Evolutionary conservation across 2,113 vertebrate genomes (phyloP), one percentile per base, ranked within the genome.

Genomic region (Neolamprologus falcicula): DNA sequence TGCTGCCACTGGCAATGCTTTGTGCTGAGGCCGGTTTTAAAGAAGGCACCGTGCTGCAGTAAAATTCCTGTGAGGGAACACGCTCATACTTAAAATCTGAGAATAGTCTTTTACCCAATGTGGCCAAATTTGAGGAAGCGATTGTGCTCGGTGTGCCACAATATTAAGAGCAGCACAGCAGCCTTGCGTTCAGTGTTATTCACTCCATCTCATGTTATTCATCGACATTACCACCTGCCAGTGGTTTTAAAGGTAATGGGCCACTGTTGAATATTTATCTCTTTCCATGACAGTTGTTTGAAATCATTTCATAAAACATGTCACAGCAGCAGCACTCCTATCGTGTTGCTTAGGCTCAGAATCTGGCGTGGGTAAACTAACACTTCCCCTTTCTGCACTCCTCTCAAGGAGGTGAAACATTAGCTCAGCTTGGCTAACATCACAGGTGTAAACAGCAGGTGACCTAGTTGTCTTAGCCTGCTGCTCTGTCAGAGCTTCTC

Each of bases 361-460:
- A 24, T 57, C 26, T n/a, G 11, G 6, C 78, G 13, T 16, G n/a
- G 45, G 81, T 73, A 8, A 86, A 71, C 19, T 33, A 54, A 52
- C 68, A 21, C 57, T 47, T 78, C 9, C 42, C 42, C 21, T 50
- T 45, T 28, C 28, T 6, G 55, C 1, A 6, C 45, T 76, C 31
- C 53, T 52, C 78, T 86, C 21, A 21, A 16, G 40, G 90, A 92
- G 87, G 93, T 96, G 90, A 95, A 95, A 89, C 83, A 91, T 94
- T 94, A 94, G 86, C 92, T 91, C 52, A 13, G 81, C 47, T 4
- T 45, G 50, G 31, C 7, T 7, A 57, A 80, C 61, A 89, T 81
- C 2, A 10, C 85, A 82, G 83, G 28, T 53, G 80, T 88, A 92
- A 95, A 95, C 94, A 93, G 92, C 93, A 92, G 94, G 84, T 90